Base-by-base conservation (phyloP, 37 sponge, comb jelly and placozoan species). In the Axinella damicornis region DNA sequence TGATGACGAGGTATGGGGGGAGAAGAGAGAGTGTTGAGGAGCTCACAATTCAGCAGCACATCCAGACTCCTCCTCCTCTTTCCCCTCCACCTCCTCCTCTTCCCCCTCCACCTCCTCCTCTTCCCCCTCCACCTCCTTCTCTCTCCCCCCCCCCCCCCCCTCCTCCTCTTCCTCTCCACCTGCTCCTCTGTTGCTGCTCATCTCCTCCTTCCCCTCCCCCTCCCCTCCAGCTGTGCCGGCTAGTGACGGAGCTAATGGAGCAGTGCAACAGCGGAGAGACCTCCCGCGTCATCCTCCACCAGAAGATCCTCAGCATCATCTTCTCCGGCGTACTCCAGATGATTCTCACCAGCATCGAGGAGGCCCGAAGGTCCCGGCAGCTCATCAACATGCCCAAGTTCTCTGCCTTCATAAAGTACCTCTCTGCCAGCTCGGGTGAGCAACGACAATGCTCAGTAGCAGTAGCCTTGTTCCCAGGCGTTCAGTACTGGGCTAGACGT, bases 371-470 rank as follows among this genome's bases (percentile, higher is more conserved):
- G 17, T 52, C 65, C 37, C 25, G 53, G 24, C 9, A 56, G 0
- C 34, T 59, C 25, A 60, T 81, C 22, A 36, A 41, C 40, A 6
- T 90, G 20, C 91, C 91, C 19, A 54, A 54, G 36, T 77, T 90
- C 35, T 25, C 69, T 9, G 63, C 53, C 61, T 74, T 85, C 41
- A 68, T 90, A 53, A 80, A 69, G 40, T 90, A 80, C 72, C 73
- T 90, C 34, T 81, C 91, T 1, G 38, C 71, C 25, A 86, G 91
- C 57, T 36, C 70, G 34, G 82, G 79, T 87, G 38, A 28, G 75
- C 12, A 37, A 46, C 9, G 6, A 9, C 9, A 9, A 46, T 4
- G 46, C 9, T 9, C 9, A 46, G 46, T 46, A 46, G 46, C 46
- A n/a, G n/a, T n/a, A n/a, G n/a, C n/a, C n/a, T n/a, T n/a, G n/a